phyloP scores from a whole-genome alignment of 2,113 vertebrate genomes.

The Poeciliopsis occidentalis region DNA sequence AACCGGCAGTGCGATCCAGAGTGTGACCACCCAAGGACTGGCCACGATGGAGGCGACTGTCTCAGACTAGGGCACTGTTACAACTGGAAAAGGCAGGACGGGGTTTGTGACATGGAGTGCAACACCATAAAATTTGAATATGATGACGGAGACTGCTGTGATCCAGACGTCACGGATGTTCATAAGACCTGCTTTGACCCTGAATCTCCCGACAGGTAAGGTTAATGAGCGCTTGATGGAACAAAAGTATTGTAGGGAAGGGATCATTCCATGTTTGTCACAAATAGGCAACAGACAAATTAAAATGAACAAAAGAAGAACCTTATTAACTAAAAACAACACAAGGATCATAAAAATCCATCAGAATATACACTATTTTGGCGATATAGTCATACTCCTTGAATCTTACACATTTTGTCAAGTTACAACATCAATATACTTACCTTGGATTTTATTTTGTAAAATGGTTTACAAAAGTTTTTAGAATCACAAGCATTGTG shows the following conservation, averaged over 20 bases:
- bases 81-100: conserved; percentile 90
- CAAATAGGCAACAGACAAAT: background rate
- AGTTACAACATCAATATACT: background rate
- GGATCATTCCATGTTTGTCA: background rate
- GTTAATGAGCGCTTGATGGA: background rate
- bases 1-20: conserved; percentile 93
- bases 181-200: conserved; percentile 94
- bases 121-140: conserved; percentile 94
- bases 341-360: background rate
- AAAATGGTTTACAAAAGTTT: background rate
- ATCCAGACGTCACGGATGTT: conserved; percentile 83
- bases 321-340: background rate
- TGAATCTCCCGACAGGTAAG: conserved; percentile 90
- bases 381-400: background rate
- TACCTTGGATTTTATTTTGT: background rate
- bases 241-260: background rate
- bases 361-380: background rate
- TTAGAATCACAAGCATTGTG: no score
- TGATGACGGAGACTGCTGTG: conserved; percentile 95
- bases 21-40: conserved; percentile 92
- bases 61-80: conserved; percentile 86
- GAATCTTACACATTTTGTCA: background rate
- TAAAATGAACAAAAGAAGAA: background rate
- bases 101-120: conserved; percentile 89
- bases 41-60: conserved; percentile 93